Conservation (phyloP, 1,140 invertebrate genomes). For the Melitaea cinxia region DNA sequence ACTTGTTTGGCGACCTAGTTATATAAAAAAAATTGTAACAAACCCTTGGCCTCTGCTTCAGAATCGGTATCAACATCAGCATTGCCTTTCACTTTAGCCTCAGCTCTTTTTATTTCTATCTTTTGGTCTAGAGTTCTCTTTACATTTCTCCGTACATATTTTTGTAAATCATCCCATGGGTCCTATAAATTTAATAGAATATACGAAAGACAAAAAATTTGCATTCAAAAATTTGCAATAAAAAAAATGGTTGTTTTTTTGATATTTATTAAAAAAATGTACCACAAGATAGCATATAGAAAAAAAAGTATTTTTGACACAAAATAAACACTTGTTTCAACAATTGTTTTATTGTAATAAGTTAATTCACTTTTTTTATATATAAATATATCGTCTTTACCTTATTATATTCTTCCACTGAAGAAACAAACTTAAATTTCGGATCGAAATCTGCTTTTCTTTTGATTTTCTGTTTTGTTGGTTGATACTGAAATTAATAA, state of each 20-base stretch:
- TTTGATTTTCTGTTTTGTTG: constrained; percentile 87
- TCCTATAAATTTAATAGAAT: constrained; percentile 81
- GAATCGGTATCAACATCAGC: constrained; percentile 72
- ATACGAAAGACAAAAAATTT: too few relatives aligned
- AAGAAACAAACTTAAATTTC: constrained; percentile 88
- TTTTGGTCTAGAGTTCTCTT: constrained; percentile 93
- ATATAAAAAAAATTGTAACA: too few relatives aligned
- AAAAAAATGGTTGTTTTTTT: too few relatives aligned
- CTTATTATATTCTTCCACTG: constrained; percentile 88
- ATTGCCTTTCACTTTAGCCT: constrained; percentile 69
- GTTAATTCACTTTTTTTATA: too few relatives aligned
- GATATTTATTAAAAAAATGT: too few relatives aligned
- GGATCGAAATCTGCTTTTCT: constrained; percentile 88
- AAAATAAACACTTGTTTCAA: too few relatives aligned
- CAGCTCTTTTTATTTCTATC: constrained; percentile 85
- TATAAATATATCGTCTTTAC: too few relatives aligned
- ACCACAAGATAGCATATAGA: too few relatives aligned
- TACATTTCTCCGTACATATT: constrained; percentile 91
- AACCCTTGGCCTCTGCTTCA: constrained; percentile 61
- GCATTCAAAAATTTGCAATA: too few relatives aligned
- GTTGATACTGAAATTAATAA: constrained; percentile 86
- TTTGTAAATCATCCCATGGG: constrained; percentile 92
- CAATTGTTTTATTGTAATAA: too few relatives aligned
- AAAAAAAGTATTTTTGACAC: too few relatives aligned
- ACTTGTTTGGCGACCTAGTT: too few relatives aligned